These are phyloP conservation scores for Coleophora flavipennella DNA, from an alignment of 2,888 invertebrate species.

Conservation along the genomic window DNA sequence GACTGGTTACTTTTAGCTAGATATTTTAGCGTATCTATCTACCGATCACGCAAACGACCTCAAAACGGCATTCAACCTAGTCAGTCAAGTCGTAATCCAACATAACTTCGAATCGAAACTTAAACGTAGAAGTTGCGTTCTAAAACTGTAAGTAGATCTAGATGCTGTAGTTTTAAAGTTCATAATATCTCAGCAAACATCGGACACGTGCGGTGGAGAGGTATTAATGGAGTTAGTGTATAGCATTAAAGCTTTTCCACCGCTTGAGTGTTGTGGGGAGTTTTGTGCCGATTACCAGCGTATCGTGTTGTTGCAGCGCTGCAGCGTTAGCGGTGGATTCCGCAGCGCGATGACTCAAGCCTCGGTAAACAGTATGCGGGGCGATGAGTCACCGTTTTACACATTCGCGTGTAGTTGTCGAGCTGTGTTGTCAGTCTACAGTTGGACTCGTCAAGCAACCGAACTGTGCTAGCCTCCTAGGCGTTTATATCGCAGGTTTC, in stretches of 20 bases:
- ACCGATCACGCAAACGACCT: conserved; percentile 62
- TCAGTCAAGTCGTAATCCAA: conserved; percentile 55
- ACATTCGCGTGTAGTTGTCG: conserved; percentile 73
- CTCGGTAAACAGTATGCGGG: conserved; percentile 73
- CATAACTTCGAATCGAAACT: conserved; percentile 61
- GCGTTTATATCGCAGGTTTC: conserved; percentile 61
- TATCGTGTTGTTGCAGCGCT: conserved; percentile 43
- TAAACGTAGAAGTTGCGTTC: conserved; percentile 66
- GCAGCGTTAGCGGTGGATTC: conserved; percentile 42
- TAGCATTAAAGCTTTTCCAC: conserved; percentile 42
- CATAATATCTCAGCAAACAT: conserved; percentile 30
- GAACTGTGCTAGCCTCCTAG: conserved; percentile 55
- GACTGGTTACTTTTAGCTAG: conserved; percentile 29
- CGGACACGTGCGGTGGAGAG: conserved; percentile 68
- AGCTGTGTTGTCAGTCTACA: conserved; percentile 71
- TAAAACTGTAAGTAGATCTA: conserved; percentile 21
- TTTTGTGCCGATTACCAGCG: conserved; percentile 21
- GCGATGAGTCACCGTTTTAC: conserved; percentile 73
- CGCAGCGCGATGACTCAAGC: conserved; percentile 66
- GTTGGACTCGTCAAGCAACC: conserved; percentile 65
- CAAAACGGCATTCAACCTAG: conserved; percentile 70
- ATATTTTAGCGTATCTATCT: conserved; percentile 40
- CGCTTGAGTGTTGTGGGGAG: conserved; percentile 40
- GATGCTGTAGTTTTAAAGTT: conserved; percentile 23
- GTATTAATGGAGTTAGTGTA: conserved; percentile 66